Evolutionary conservation across 2,797 vertebrate species (phyloP).

Genomic region (Lerista edwardsae): DNA sequence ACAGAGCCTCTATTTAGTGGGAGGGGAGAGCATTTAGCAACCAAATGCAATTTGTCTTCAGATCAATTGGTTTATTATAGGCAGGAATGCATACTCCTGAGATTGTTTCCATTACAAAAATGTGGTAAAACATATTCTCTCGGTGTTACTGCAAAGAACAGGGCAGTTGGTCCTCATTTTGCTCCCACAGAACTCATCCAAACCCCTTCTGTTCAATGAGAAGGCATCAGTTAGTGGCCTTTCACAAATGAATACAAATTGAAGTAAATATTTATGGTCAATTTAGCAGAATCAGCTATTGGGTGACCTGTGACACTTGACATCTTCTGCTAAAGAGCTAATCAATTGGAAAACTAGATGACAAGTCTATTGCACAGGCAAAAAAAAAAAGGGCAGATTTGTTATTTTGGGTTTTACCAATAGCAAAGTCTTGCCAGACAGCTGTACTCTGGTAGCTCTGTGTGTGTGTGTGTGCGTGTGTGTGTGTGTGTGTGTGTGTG

Average conservation of each 20-base stretch:
- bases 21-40: neutral
- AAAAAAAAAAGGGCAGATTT: slow-evolving; percentile 76
- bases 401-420: slow-evolving; percentile 72
- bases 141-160: neutral
- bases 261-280: slow-evolving; percentile 89
- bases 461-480: neutral
- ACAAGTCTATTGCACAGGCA: slow-evolving; percentile 90
- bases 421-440: slow-evolving; percentile 72
- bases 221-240: slow-evolving; percentile 37
- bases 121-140: neutral
- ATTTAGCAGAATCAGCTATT: slow-evolving; percentile 91
- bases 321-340: slow-evolving; percentile 84
- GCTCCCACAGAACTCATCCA: slow-evolving; percentile 40
- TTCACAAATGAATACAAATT: slow-evolving; percentile 69
- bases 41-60: neutral
- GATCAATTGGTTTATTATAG: neutral
- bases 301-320: slow-evolving; percentile 84
- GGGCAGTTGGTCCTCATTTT: no score
- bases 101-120: neutral
- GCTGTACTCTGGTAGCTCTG: slow-evolving; percentile 4
- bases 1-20: no score
- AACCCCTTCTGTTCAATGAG: slow-evolving; percentile 47
- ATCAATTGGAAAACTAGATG: slow-evolving; percentile 94
- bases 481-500: slow-evolving; percentile 39
- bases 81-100: neutral